Percentiles rank a stretch among this genome's conserved stretches.
These are phyloP conservation scores for Vulpes lagopus DNA, from an alignment of 2,113 vertebrate species.

Conservation along the genomic window DNA sequence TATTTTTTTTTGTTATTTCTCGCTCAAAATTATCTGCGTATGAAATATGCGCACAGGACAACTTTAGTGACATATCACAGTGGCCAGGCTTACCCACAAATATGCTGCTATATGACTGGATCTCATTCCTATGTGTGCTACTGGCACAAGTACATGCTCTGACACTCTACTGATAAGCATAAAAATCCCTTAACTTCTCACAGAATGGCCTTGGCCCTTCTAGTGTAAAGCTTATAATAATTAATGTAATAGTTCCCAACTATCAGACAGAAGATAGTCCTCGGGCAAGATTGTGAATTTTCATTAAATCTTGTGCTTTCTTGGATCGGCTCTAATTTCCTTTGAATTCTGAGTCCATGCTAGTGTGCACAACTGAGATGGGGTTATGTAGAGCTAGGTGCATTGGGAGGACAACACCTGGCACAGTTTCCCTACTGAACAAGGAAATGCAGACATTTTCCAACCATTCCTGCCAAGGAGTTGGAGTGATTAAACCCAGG, in stretches of 20 bases:
- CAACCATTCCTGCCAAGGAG: background rate
- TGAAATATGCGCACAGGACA: background rate
- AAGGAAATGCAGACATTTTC: background rate
- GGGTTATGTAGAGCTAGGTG: background rate
- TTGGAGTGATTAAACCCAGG: background rate
- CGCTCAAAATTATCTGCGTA: background rate
- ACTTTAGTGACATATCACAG: background rate
- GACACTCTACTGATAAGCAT: background rate
- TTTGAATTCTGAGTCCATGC: background rate
- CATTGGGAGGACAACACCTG: background rate
- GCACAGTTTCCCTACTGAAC: background rate
- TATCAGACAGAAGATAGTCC: background rate
- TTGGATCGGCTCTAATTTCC: background rate
- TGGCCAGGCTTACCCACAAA: background rate
- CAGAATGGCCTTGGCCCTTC: too few species aligned
- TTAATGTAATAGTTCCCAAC: background rate
- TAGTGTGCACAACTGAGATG: background rate
- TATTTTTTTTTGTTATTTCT: background rate
- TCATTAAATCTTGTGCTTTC: conserved; percentile 6
- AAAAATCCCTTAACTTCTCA: background rate
- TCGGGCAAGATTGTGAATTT: background rate
- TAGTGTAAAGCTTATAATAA: background rate
- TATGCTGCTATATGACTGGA: rapidly evolving
- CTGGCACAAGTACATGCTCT: background rate
- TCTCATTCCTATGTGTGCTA: background rate